Evolutionary conservation across 1,140 invertebrate genomes (phyloP).

Genomic region (Drosophila tropicalis): DNA sequence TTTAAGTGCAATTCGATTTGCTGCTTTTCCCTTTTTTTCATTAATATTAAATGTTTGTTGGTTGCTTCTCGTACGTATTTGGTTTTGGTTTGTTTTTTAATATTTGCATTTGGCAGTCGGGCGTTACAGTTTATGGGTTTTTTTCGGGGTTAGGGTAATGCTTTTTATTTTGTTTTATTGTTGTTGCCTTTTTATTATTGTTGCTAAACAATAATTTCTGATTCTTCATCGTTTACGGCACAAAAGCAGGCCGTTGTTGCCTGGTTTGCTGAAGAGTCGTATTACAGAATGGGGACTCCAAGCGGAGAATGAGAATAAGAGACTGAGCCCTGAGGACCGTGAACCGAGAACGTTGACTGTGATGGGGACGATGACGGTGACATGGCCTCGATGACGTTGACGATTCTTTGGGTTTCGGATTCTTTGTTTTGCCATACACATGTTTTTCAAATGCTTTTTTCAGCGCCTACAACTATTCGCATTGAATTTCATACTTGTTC

Average conservation of each 20-base stretch:
- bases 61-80: conserved; percentile 25
- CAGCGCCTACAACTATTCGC: conserved; percentile 61
- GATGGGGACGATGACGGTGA: conserved; percentile 29
- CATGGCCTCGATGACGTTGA: conserved; percentile 54
- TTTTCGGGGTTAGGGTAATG: conserved; percentile 59
- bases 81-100: conserved; percentile 37
- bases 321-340: too few species aligned
- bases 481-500: conserved; percentile 69
- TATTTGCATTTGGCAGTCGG: conserved; percentile 78
- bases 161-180: conserved; percentile 54
- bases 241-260: conserved; percentile 66
- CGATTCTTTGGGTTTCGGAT: conserved; percentile 26
- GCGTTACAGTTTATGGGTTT: conserved; percentile 67
- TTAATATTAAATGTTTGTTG: conserved; percentile 73
- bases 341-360: not conserved
- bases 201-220: conserved; percentile 79
- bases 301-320: not conserved
- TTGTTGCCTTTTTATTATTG: conserved; percentile 46
- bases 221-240: conserved; percentile 66
- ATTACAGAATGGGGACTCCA: conserved; percentile 44
- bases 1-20: conserved; percentile 78
- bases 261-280: conserved; percentile 46
- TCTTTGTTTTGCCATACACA: conserved; percentile 58
- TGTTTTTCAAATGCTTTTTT: conserved; percentile 62
- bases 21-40: conserved; percentile 69